These are phyloP conservation scores for Phodopus roborovskii DNA, from an alignment of 2,113 vertebrate genomes.

Conservation along the genomic window DNA sequence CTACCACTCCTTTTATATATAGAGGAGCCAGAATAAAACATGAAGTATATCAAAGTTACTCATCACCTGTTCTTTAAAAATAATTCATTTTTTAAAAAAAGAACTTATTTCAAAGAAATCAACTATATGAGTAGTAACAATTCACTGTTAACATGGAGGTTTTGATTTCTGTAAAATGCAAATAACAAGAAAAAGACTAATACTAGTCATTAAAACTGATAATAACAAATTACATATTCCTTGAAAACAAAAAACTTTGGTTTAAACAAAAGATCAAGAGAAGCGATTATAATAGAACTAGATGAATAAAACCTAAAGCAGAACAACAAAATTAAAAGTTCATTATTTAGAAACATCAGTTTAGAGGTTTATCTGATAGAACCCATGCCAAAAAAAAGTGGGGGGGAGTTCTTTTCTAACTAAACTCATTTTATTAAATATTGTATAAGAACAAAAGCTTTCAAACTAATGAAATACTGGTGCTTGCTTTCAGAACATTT, in stretches of 20 bases:
- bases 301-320: not conserved
- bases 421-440: slow-evolving; percentile 30
- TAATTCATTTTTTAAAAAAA: not conserved
- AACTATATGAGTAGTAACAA: not conserved
- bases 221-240: not conserved
- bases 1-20: no score
- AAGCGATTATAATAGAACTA: not conserved
- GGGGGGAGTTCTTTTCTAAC: not conserved
- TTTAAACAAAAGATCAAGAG: not conserved
- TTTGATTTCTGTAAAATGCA: not conserved
- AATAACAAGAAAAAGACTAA: not conserved
- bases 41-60: not conserved
- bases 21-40: not conserved
- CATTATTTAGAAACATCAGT: slow-evolving; percentile 13
- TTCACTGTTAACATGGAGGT: not conserved
- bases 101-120: not conserved
- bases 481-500: slow-evolving; percentile 23
- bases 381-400: not conserved
- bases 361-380: not conserved
- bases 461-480: slow-evolving; percentile 42
- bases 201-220: not conserved
- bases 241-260: not conserved
- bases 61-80: not conserved
- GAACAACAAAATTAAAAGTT: not conserved
- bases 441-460: slow-evolving; percentile 14